phyloP scores from a whole-genome alignment of 2,797 vertebrate genomes.

The Hippocampus kuda region DNA sequence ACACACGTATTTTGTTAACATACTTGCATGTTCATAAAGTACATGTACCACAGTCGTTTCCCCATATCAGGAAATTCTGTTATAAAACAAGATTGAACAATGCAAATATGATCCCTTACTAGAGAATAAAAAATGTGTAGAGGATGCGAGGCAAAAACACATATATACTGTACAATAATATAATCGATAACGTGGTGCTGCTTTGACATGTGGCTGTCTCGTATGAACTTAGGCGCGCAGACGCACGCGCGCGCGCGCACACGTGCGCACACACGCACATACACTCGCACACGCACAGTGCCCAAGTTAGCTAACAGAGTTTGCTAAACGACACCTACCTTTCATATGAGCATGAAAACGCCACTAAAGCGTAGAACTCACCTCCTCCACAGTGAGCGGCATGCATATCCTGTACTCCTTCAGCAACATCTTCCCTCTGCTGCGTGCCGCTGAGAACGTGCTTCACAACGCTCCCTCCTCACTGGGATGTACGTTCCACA shows the following conservation, averaged over 20 bases:
- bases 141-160: background rate
- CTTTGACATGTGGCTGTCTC: background rate
- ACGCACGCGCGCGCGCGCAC: background rate
- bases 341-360: background rate
- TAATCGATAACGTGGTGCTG: background rate
- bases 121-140: too few species aligned
- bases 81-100: too few species aligned
- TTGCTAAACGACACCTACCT: background rate
- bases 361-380: constrained; percentile 50
- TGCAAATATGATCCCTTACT: too few species aligned
- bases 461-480: constrained; percentile 31
- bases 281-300: background rate
- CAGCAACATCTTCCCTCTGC: constrained; percentile 79
- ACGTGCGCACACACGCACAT: background rate
- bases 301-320: background rate
- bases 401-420: constrained; percentile 98
- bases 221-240: background rate
- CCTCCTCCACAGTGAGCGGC: constrained; percentile 94
- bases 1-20: too few species aligned
- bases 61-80: too few species aligned
- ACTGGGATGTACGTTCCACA: constrained; percentile 33
- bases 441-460: constrained; percentile 25
- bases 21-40: too few species aligned
- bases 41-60: too few species aligned
- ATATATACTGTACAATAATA: background rate